Evolutionary conservation across 2,113 vertebrate genomes (phyloP), one percentile per base, ranked within the genome.

Genomic region (Nothobranchius kuhntae): DNA sequence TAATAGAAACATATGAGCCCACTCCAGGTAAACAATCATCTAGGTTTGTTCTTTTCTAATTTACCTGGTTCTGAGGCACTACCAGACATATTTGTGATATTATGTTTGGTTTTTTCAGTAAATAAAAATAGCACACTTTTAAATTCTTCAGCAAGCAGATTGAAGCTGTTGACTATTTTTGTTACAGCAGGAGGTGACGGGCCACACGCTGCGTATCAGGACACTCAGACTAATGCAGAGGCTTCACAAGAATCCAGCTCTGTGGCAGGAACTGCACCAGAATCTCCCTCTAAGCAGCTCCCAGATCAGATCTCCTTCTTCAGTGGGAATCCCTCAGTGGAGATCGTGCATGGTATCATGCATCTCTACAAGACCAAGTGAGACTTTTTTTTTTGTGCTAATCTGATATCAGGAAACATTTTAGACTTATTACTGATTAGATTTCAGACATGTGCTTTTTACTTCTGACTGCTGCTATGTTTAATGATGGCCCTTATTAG

Each of bases 301-400:
- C 98, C 97, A 0, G 96, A 99, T 65, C 96, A 99, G 92, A 98
- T 99, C 67, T 97, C 96, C 4, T 99, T 99, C 93, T 98, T 98
- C 92, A 99, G 98, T 0, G 98, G 98, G 59, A 99, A 99, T 62
- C 96, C 98, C 0, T 98, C 96, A 0, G 98, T 99, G 36, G 97
- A 99, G 89, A 98, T 99, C 0, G 92, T 98, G 65, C 97, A 99
- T 4, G 98, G 97, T n/a, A 96, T 99, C 68, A 98, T 99, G 97
- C 98, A 99, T 50, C 94, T 99, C 11, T 99, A 99, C 86, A 99
- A 99, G 88, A 99, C 97, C 73, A 98, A 98, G 98, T 99, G 86
- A 95, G 96, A 46, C 30, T 1, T 6, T 38, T 38, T 38, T 38
- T 40, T 3, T 40, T 45, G 44, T 12, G 44, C 9, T 45, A 11